Evolutionary conservation across 2,888 invertebrate genomes (phyloP).

Genomic region (Limnephilus rhombicus): DNA sequence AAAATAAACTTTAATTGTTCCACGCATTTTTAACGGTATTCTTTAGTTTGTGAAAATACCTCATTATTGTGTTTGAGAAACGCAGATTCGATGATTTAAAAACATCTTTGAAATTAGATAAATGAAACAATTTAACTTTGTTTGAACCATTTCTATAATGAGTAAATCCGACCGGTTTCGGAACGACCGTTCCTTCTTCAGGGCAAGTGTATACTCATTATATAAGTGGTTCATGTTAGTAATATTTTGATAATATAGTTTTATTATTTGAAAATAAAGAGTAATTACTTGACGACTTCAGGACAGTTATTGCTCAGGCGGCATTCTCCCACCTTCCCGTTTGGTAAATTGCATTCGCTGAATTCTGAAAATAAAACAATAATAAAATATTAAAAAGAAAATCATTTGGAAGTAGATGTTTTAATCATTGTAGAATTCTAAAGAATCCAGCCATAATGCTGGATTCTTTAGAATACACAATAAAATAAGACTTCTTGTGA

Average conservation of each 20-base stretch:
- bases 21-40: no score
- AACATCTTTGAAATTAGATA: no score
- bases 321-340: slow-evolving; percentile 51
- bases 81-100: not conserved
- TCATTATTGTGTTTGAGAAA: not conserved
- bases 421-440: no score
- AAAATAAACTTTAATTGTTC: no score
- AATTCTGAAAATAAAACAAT: slow-evolving; percentile 44
- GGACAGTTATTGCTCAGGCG: slow-evolving; percentile 48
- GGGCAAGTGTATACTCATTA: no score
- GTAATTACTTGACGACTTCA: slow-evolving; percentile 41
- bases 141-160: no score
- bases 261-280: not conserved
- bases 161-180: no score
- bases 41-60: no score
- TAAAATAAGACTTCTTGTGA: no score
- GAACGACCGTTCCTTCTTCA: no score
- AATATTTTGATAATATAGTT: not conserved
- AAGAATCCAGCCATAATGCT: no score
- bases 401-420: not conserved
- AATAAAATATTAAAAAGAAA: not conserved
- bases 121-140: no score
- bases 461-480: not conserved
- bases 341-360: slow-evolving; percentile 18
- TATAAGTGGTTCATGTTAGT: not conserved